Percentiles rank a stretch among this genome's conserved stretches.
Conservation (phyloP, 2,888 invertebrate species). For the Trilocha varians region DNA sequence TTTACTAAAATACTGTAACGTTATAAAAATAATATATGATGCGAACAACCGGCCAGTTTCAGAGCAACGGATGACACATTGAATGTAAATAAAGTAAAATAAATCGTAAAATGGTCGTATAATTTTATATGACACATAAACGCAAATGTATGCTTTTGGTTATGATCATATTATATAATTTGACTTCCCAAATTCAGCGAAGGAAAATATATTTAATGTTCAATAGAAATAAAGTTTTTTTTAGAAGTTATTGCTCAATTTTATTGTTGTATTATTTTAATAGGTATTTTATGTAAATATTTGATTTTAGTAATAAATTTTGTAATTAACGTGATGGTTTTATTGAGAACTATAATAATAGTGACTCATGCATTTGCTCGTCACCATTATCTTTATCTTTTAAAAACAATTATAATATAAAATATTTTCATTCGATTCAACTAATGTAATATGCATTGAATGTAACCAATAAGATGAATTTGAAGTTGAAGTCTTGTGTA, state of each 20-base stretch:
- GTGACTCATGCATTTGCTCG: too few relatives aligned
- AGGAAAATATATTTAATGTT: not conserved
- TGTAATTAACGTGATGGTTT: not conserved
- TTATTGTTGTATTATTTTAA: not conserved
- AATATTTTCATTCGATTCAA: too few relatives aligned
- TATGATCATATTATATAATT: not conserved
- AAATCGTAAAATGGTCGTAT: not conserved
- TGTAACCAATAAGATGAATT: too few relatives aligned
- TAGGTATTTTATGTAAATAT: too few relatives aligned
- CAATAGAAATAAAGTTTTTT: not conserved
- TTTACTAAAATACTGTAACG: not conserved
- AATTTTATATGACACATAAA: not conserved
- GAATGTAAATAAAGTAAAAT: not conserved
- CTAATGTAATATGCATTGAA: too few relatives aligned
- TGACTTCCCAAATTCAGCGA: not conserved
- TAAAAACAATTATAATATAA: too few relatives aligned
- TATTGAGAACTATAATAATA: not conserved
- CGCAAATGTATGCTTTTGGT: not conserved
- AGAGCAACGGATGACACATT: not conserved
- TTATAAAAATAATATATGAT: slow-evolving; percentile 8
- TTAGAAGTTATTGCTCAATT: not conserved
- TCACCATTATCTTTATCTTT: too few relatives aligned
- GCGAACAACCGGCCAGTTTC: not conserved
- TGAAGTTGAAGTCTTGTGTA: too few relatives aligned
- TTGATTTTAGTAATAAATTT: not conserved